Evolutionary conservation across 2,888 invertebrate species (phyloP), one percentile per base, ranked within the genome.

Genomic region (Nudaria mundana): DNA sequence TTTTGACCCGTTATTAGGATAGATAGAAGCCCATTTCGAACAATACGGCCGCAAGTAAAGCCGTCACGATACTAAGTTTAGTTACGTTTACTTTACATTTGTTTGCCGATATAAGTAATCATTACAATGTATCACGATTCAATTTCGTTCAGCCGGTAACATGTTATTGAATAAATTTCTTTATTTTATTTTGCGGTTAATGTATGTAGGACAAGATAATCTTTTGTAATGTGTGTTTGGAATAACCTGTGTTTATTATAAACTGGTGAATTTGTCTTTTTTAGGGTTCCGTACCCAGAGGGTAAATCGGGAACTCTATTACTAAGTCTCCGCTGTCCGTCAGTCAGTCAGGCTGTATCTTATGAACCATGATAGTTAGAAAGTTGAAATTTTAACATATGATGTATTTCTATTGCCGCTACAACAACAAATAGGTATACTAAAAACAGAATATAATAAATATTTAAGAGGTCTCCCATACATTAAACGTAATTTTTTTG

Each of bases 1-100:
- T 81, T 76, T 77, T 85, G 86, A 85, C 81, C 81, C 57, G 58
- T 55, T 65, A 74, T 80, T 71, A 63, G 52, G 43, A n/a, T n/a
- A n/a, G n/a, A n/a, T 30, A 42, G 63, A 51, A 63, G 63, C 63
- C 41, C 5, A 47, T 63, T 52, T 39, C 11, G 56, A 66, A 69
- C 66, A 68, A 72, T 75, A 56, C 55, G 39, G 41, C 52, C 46
- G 48, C 47, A 44, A 41, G n/a, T 33, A 28, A 15, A 30, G 11
- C 16, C 51, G 57, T 72, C 71, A 71, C 73, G 72, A 71, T 63
- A 46, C 57, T 61, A 56, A 60, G 63, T 69, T 76, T 62, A 64
- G 56, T 56, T 63, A 51, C 67, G 61, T 71, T 76, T 71, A 73
- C 60, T 67, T n/a, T 68, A 60, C 56, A 63, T 71, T 72, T 64